A percentile compares a stretch with the other conserved stretches of the same genome.
phyloP scores from a whole-genome alignment of 2,888 invertebrate genomes.

The Lasioglossum vierecki region DNA sequence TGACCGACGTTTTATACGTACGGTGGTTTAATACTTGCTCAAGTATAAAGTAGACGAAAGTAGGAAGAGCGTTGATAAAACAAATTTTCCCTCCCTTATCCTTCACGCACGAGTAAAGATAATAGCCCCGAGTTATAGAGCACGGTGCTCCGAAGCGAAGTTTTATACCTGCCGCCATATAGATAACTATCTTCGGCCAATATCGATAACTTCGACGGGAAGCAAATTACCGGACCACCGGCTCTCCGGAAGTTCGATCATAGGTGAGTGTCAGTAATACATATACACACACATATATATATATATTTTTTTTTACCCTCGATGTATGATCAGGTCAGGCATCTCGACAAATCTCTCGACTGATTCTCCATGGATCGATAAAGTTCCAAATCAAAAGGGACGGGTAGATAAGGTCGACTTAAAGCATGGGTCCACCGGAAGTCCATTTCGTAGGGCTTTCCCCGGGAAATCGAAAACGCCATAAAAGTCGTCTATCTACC shows the following conservation, averaged over 20 bases:
- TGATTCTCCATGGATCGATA: slow-evolving; percentile 47
- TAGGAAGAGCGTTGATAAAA: slow-evolving; percentile 41
- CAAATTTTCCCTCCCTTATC: slow-evolving; percentile 57
- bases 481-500: slow-evolving; percentile 29
- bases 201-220: slow-evolving; percentile 65
- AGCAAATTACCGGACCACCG: slow-evolving; percentile 55
- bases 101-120: slow-evolving; percentile 58
- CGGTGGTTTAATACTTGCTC: not conserved
- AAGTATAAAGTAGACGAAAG: slow-evolving; percentile 10
- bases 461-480: slow-evolving; percentile 24
- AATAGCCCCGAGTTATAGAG: slow-evolving; percentile 53
- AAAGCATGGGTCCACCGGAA: slow-evolving; percentile 36
- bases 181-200: slow-evolving; percentile 62
- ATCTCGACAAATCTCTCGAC: slow-evolving; percentile 35
- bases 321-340: slow-evolving; percentile 4
- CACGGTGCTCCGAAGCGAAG: slow-evolving; percentile 28
- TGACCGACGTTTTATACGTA: not conserved
- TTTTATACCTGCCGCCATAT: slow-evolving; percentile 50
- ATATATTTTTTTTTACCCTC: slow-evolving; percentile 27
- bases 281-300: not conserved
- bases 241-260: slow-evolving; percentile 39
- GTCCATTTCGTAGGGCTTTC: slow-evolving; percentile 44
- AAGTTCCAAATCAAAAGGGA: slow-evolving; percentile 46
- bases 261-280: slow-evolving; percentile 40
- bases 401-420: slow-evolving; percentile 39